Conservation (phyloP, 2,113 vertebrate species). For the Daphoenositta chrysoptera region DNA sequence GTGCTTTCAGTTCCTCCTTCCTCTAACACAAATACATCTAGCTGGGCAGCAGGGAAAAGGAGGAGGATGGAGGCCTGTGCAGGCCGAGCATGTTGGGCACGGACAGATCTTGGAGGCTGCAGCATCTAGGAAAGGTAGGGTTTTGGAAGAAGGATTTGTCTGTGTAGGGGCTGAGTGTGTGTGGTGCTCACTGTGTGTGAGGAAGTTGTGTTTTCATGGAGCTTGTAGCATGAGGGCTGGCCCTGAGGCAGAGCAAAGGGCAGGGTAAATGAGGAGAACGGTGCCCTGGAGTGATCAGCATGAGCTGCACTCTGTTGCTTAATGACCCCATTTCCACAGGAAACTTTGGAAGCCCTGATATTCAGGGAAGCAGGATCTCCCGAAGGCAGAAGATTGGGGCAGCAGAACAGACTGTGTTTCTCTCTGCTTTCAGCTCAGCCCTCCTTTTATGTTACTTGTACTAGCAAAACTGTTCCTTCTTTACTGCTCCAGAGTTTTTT, state of each 20-base stretch:
- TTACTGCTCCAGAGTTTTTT: neutral
- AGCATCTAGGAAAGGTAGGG: neutral
- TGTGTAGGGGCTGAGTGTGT: neutral
- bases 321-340: neutral
- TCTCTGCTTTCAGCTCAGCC: neutral
- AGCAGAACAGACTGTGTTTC: neutral
- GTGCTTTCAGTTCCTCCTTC: neutral
- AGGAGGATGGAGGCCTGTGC: neutral
- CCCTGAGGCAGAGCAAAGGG: neutral
- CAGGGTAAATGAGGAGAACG: neutral
- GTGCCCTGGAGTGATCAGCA: neutral
- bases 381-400: rapidly evolving
- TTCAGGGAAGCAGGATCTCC: neutral
- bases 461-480: neutral
- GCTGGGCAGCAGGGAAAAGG: neutral
- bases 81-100: neutral
- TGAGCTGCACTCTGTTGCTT: neutral
- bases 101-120: neutral
- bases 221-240: neutral
- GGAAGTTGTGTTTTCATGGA: neutral
- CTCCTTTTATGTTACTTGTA: rapidly evolving
- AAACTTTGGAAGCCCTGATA: neutral
- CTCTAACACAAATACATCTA: neutral
- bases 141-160: neutral
- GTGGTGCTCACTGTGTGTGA: neutral